These are phyloP conservation scores for Aphelocoma coerulescens DNA, from an alignment of 2,113 vertebrate species.

Conservation along the genomic window DNA sequence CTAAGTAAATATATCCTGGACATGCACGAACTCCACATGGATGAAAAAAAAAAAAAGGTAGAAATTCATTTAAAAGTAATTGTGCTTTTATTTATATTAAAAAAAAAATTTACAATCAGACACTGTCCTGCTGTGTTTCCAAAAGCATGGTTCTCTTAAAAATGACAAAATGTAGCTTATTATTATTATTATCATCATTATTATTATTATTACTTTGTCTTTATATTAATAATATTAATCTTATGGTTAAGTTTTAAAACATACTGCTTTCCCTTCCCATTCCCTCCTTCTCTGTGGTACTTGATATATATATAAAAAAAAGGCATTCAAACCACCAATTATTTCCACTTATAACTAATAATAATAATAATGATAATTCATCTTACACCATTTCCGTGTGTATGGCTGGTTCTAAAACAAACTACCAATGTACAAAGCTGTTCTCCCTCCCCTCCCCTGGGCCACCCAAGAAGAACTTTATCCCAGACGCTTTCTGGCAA, in stretches of 20 bases:
- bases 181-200: constrained; percentile 45
- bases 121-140: constrained; percentile 71
- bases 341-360: constrained; percentile 35
- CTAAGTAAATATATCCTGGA: background rate
- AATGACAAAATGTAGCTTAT: constrained; percentile 59
- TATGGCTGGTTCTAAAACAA: constrained; percentile 70
- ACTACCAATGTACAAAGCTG: constrained; percentile 62
- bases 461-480: constrained; percentile 36
- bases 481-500: constrained; percentile 22
- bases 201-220: constrained; percentile 57
- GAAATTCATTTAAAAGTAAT: constrained; percentile 70
- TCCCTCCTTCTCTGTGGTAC: constrained; percentile 14
- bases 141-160: constrained; percentile 65
- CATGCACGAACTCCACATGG: background rate
- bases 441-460: constrained; percentile 47
- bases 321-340: constrained; percentile 17
- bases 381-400: constrained; percentile 50
- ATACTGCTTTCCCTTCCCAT: constrained; percentile 35
- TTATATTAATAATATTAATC: constrained; percentile 82
- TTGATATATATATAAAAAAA: constrained; percentile 37
- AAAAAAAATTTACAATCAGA: constrained; percentile 76
- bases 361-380: constrained; percentile 63
- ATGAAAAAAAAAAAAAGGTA: background rate
- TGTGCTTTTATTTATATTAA: constrained; percentile 77
- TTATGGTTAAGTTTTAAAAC: constrained; percentile 57